These are phyloP conservation scores for Chrysolina americana DNA, from an alignment of 2,888 invertebrate genomes.

Conservation along the genomic window DNA sequence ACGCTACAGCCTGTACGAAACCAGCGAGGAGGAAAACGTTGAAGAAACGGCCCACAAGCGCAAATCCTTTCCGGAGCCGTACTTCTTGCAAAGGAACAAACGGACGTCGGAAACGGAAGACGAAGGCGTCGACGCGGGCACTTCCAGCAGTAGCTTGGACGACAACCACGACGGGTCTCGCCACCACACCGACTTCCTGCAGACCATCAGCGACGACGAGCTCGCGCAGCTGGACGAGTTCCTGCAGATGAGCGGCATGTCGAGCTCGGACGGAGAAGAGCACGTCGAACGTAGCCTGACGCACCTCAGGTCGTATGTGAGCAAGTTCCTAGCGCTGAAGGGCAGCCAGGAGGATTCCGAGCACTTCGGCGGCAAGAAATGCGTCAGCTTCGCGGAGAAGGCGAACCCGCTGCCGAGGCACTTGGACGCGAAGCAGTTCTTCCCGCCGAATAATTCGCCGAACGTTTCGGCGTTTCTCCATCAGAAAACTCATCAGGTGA, in stretches of 20 bases:
- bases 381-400: conserved; percentile 83
- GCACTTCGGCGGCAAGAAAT: conserved; percentile 77
- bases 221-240: conserved; percentile 80
- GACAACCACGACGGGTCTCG: conserved; percentile 66
- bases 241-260: conserved; percentile 80
- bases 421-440: conserved; percentile 67
- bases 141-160: conserved; percentile 74
- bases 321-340: conserved; percentile 80
- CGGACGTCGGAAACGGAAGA: conserved; percentile 71
- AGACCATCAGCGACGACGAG: conserved; percentile 74
- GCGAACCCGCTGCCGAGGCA: conserved; percentile 72
- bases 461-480: conserved; percentile 77
- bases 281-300: conserved; percentile 78
- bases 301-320: conserved; percentile 80
- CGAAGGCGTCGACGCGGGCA: conserved; percentile 74
- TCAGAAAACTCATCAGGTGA: conserved; percentile 76
- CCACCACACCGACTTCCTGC: conserved; percentile 58
- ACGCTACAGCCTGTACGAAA: conserved; percentile 86
- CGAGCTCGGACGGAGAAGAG: conserved; percentile 78
- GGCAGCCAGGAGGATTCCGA: conserved; percentile 79
- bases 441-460: conserved; percentile 83
- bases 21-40: conserved; percentile 72
- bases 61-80: conserved; percentile 83
- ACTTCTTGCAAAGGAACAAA: conserved; percentile 63
- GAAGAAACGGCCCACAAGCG: conserved; percentile 74